Base-by-base conservation (phyloP, 2,113 vertebrate genomes). In the Rhombomys opimus region DNA sequence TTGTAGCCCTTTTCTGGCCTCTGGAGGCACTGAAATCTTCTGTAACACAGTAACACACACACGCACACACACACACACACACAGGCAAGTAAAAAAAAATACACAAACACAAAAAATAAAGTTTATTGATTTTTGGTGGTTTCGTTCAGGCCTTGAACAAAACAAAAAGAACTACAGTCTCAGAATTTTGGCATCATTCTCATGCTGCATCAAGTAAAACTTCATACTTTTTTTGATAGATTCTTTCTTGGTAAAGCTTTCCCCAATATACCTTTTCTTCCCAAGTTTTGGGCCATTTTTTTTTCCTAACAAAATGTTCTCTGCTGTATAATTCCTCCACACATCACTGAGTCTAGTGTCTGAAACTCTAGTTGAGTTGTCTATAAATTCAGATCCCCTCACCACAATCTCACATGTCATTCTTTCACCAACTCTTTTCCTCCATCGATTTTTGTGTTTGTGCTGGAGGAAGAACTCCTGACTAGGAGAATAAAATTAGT, bases 401-500 rank as follows among this genome's bases (percentile, higher is more conserved):
- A 65, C 57, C 35, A 84, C 22, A 72, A 87, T 38, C 2, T 77
- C 7, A 17, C 32, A 2, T 88, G 35, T 73, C 18, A 46, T 92
- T 92, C 35, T 86, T 35, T 38, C 32, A 93, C 41, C 52, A 46
- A 2, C 75, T 50, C 93, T 22, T 18, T 82, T 84, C 50, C n/a
- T 68, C 50, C 59, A 85, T 61, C 77, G 46, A 76, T 63, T 97
- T 94, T 91, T 90, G 57, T 95, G 52, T 93, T n/a, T 96, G 32
- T 92, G 38, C 20, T 81, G 88, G 27, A 95, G 52, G 72, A n/a
- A 38, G 90, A 46, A 30, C 10, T 90, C n/a, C 61, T 90, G 67
- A 92, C 30, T 84, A 57, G 90, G 90, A 72, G 59, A 77, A 68
- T 77, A 90, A 92, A 93, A 95, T 97, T 70, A 94, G 84, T 57